A percentile compares a stretch with the other conserved stretches of the same genome.
Evolutionary conservation across 2,113 vertebrate species (phyloP).

Genomic region (Crotalus tigris): DNA sequence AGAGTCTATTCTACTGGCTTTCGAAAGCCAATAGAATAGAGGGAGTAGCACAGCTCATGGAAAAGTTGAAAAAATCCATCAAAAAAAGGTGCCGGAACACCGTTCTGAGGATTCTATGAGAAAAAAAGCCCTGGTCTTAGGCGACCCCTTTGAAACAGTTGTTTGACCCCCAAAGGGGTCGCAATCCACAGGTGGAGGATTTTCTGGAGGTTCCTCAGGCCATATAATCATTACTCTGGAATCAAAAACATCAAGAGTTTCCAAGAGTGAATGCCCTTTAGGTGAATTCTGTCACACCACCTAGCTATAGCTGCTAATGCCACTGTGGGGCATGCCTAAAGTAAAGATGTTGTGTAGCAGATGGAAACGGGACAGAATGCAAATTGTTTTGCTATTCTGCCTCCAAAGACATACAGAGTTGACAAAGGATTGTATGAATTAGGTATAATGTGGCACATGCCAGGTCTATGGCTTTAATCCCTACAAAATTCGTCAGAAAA

Average conservation of each 20-base stretch:
- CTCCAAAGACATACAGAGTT: background rate
- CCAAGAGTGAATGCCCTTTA: background rate
- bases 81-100: too few relatives aligned
- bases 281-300: background rate
- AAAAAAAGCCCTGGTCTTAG: too few relatives aligned
- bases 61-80: too few relatives aligned
- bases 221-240: background rate
- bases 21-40: too few relatives aligned
- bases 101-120: too few relatives aligned
- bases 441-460: background rate
- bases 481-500: background rate
- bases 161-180: too few relatives aligned
- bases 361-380: background rate
- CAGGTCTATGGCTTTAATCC: background rate
- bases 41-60: too few relatives aligned
- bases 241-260: background rate
- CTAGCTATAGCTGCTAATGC: background rate
- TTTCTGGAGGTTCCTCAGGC: background rate
- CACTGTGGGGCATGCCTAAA: background rate
- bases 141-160: too few relatives aligned
- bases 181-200: background rate
- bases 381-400: background rate
- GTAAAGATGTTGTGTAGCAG: background rate
- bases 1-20: too few relatives aligned
- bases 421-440: background rate